These are phyloP conservation scores for Sphaerophoria rueppellii DNA, from an alignment of 2,888 invertebrate genomes.

Conservation along the genomic window DNA sequence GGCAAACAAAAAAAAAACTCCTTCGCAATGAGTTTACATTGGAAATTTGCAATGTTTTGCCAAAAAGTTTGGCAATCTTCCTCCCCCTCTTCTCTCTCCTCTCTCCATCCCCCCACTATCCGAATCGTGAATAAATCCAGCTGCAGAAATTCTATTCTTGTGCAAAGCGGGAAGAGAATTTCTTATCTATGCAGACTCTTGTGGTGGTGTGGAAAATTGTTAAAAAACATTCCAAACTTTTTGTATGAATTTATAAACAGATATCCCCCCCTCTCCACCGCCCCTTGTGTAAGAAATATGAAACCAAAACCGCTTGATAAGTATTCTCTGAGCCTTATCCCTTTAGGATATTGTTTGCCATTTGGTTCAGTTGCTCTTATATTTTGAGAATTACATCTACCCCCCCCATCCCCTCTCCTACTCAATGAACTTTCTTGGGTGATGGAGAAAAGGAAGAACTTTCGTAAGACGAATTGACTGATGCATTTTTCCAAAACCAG, in stretches of 20 bases:
- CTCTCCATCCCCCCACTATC: background rate
- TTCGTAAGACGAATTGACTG: constrained; percentile 67
- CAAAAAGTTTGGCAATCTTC: constrained; percentile 43
- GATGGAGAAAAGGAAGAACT: constrained; percentile 31
- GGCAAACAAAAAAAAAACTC: constrained; percentile 28
- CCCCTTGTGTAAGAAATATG: constrained; percentile 17
- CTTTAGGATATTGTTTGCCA: constrained; percentile 49
- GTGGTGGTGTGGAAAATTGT: constrained; percentile 57
- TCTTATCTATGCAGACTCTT: constrained; percentile 56
- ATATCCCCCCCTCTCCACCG: constrained; percentile 32
- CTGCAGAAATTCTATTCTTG: constrained; percentile 25
- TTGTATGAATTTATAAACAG: constrained; percentile 73
- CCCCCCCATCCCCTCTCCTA: background rate
- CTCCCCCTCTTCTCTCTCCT: background rate
- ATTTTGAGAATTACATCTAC: background rate
- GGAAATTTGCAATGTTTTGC: constrained; percentile 70
- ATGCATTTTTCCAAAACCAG: constrained; percentile 61
- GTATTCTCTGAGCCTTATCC: constrained; percentile 11
- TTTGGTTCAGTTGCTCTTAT: constrained; percentile 40
- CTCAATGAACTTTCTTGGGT: background rate
- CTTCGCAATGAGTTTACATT: constrained; percentile 65
- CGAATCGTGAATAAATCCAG: constrained; percentile 32
- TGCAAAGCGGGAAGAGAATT: constrained; percentile 14
- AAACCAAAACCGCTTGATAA: constrained; percentile 49
- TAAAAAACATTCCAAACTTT: constrained; percentile 71